A percentile compares a stretch with the other conserved stretches of the same genome.
These are phyloP conservation scores for Seriola rivoliana DNA, from an alignment of 2,113 vertebrate genomes.

Conservation along the genomic window DNA sequence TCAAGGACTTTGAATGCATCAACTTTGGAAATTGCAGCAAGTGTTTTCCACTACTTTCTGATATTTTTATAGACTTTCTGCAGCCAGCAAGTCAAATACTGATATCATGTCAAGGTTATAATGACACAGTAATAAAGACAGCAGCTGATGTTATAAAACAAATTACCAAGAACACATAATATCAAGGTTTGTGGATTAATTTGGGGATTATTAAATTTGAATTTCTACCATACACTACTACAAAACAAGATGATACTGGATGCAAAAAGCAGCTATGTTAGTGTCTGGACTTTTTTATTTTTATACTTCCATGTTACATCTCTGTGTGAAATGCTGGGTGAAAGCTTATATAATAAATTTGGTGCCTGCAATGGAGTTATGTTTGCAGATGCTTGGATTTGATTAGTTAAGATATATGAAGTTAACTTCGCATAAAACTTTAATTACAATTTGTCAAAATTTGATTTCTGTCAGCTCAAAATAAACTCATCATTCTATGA, in stretches of 20 bases:
- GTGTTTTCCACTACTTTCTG: too few species aligned
- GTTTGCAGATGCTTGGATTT: neutral
- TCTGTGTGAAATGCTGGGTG: neutral
- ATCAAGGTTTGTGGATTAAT: neutral
- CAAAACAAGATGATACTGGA: neutral
- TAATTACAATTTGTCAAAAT: slow-evolving; percentile 16
- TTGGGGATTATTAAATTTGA: neutral
- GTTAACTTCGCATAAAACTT: neutral
- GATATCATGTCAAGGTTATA: neutral
- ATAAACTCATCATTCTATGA: slow-evolving; percentile 28
- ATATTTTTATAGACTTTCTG: neutral
- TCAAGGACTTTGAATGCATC: too few species aligned
- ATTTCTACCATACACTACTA: neutral
- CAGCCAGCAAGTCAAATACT: neutral
- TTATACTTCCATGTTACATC: neutral
- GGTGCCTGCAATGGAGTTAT: neutral
- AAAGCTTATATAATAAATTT: neutral
- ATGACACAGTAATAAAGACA: neutral
- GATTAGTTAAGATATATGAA: slow-evolving; percentile 22
- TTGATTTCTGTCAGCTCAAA: slow-evolving; percentile 21
- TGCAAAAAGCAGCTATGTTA: neutral
- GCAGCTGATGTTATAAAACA: neutral
- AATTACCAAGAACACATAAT: neutral
- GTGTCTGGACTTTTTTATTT: neutral
- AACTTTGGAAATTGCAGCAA: too few species aligned